phyloP scores from a whole-genome alignment of 2,797 vertebrate species.

The Phoxinus dragarum region DNA sequence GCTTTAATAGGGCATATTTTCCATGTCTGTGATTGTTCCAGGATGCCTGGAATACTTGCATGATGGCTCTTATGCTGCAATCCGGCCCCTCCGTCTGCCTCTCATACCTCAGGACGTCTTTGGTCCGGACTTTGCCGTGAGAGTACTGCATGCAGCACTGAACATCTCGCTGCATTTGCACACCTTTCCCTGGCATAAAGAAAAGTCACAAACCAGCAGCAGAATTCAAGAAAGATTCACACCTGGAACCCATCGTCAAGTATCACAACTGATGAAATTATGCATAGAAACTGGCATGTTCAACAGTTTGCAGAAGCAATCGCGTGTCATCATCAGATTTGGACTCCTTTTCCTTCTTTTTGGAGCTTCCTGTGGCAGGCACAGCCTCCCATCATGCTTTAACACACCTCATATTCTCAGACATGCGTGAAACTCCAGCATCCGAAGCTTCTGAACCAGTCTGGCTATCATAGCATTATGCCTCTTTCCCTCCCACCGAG shows the following conservation, averaged over 20 bases:
- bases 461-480: constrained; percentile 30
- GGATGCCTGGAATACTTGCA: constrained; percentile 84
- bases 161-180: constrained; percentile 84
- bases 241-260: constrained; percentile 3
- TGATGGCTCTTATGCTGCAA: constrained; percentile 86
- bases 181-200: constrained; percentile 75
- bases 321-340: background rate
- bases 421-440: constrained; percentile 50
- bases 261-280: constrained; percentile 7
- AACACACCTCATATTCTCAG: constrained; percentile 36
- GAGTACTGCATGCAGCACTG: constrained; percentile 87
- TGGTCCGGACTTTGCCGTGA: constrained; percentile 82
- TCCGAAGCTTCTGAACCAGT: constrained; percentile 39
- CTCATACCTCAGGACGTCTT: constrained; percentile 84
- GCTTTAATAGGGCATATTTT: constrained; percentile 70
- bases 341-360: constrained; percentile 28
- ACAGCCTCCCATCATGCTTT: constrained; percentile 16
- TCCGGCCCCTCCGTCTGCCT: constrained; percentile 84
- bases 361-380: constrained; percentile 29
- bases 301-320: constrained; percentile 36
- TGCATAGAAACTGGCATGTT: background rate
- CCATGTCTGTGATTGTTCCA: constrained; percentile 66
- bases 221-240: constrained; percentile 52
- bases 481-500: constrained; percentile 41
- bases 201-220: constrained; percentile 51